Conservation (phyloP, 2,797 vertebrate genomes). For the Pseudocheirus occidentalis region DNA sequence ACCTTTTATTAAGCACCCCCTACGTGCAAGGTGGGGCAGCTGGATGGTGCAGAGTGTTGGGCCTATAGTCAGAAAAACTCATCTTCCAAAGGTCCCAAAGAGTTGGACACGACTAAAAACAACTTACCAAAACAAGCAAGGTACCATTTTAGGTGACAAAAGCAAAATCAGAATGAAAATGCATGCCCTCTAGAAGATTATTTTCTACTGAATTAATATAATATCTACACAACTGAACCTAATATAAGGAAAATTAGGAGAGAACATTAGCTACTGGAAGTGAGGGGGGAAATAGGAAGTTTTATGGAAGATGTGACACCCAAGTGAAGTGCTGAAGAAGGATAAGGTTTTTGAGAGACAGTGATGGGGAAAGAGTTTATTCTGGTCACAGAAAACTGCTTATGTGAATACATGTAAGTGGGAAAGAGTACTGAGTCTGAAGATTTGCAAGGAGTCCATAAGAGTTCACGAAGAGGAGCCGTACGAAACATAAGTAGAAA, state of each 20-base stretch:
- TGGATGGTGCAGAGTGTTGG: too few relatives aligned
- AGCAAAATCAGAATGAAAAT: neutral
- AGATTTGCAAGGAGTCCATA: neutral
- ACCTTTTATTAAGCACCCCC: neutral
- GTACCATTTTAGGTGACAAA: neutral
- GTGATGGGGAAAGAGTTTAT: neutral
- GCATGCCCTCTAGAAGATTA: neutral
- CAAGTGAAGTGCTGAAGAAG: neutral
- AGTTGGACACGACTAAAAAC: neutral
- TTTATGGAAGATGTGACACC: neutral
- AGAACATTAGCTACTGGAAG: neutral
- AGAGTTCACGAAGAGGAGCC: neutral
- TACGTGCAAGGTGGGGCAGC: too few relatives aligned
- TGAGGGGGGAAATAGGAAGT: neutral
- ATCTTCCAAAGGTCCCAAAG: neutral
- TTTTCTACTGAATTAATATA: neutral
- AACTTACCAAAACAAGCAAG: neutral
- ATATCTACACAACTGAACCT: neutral
- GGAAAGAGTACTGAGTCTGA: neutral
- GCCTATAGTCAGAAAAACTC: neutral
- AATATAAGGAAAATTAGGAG: neutral
- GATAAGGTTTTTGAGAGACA: neutral
- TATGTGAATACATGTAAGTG: neutral
- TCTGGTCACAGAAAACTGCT: neutral
- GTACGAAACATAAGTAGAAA: neutral